Evolutionary conservation across 2,113 vertebrate species (phyloP), one percentile per base, ranked within the genome.

Genomic region (Psophia crepitans): DNA sequence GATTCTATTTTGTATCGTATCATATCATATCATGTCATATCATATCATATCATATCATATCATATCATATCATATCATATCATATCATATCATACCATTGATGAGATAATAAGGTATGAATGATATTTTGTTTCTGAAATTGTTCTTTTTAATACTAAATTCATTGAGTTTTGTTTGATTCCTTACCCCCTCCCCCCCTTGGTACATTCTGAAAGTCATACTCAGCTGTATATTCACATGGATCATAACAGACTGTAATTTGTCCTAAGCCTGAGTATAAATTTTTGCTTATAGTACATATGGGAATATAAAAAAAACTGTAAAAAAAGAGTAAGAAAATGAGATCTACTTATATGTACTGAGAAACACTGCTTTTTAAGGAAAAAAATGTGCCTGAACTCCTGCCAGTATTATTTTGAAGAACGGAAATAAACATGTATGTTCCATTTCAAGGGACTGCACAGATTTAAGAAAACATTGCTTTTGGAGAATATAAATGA

Each of bases 381-480:
- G 26, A 0, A 3, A 12, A 44, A 73, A 86, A 37, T 10, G 2
- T 54, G 48, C 49, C 54, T 88, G 46, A 90, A 87, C 33, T 91
- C 26, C 43, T 95, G 81, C 87, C 84, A 93, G 57, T n/a, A 66
- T 81, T 89, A 44, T 69, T 91, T n/a, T 88, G 51, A 95, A 90
- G 53, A 56, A 84, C 16, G 27, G 30, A 93, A 76, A 76, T 76
- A 93, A 94, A 89, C 39, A 64, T 14, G 8, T 19, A 85, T 69
- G 35, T 65, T 94, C 46, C 84, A 22, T 84, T 95, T 82, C 58
- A 81, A 90, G 51, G 17, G 26, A 78, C 9, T 71, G 21, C 2
- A 69, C 2, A 51, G 10, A 71, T 63, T 82, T 44, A 73, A 22
- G 20, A 86, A 93, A 94, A 48, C 18, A 35, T 48, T 39, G 27